These are phyloP conservation scores for Phasianus colchicus DNA, from an alignment of 2,113 vertebrate genomes.

Conservation along the genomic window DNA sequence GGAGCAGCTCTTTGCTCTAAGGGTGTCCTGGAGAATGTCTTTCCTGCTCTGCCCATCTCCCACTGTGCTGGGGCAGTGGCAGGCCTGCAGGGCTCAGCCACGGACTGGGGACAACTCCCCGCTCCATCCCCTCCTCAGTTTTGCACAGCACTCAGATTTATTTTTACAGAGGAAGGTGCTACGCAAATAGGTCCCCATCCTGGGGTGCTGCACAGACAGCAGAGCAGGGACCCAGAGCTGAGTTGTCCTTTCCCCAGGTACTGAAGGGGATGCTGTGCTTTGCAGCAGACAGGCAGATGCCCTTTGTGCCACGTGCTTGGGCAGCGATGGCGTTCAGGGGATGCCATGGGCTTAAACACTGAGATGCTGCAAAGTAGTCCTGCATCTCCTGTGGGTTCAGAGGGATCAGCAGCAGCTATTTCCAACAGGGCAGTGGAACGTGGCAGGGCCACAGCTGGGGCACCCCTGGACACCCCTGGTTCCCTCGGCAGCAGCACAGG, in stretches of 20 bases:
- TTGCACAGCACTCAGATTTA: background rate
- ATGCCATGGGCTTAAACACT: accelerated
- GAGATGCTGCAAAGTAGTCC: background rate
- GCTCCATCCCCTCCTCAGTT: background rate
- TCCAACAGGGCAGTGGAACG: background rate
- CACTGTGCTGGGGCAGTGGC: background rate
- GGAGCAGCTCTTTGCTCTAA: background rate
- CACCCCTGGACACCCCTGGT: background rate
- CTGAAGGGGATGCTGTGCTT: background rate
- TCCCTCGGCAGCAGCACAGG: background rate
- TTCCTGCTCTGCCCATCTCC: background rate
- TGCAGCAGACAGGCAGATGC: accelerated
- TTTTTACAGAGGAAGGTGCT: background rate
- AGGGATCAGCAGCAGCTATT: background rate
- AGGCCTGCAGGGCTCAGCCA: background rate
- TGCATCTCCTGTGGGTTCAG: accelerated
- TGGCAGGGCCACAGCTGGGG: background rate
- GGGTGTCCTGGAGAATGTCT: background rate
- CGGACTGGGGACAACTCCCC: background rate
- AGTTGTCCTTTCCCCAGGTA: accelerated
- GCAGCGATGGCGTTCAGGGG: background rate
- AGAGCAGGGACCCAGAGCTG: background rate
- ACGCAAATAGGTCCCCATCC: background rate
- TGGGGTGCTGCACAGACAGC: background rate
- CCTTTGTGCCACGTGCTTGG: accelerated